Base-by-base conservation (phyloP, 2,113 vertebrate genomes). In the Lophius piscatorius region DNA sequence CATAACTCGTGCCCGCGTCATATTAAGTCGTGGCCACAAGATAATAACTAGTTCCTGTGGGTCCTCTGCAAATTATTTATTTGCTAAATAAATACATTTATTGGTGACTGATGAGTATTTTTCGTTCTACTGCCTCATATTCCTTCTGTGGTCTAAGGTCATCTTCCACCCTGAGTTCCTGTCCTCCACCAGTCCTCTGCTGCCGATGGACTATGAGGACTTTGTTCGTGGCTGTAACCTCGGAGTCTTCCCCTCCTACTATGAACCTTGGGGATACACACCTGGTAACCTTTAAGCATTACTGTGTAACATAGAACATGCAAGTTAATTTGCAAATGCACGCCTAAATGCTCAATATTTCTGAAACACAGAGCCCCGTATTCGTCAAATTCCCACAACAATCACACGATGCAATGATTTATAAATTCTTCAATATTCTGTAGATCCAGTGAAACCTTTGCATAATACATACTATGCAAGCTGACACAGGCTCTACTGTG, bases 261-360 rank as follows among this genome's bases (percentile, higher is more conserved):
- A 99, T 64, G 97, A 98, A 20, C 97, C 97, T 1, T 99, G 96
- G 96, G 97, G 97, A 40, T 98, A 99, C 80, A 99, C 97, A 51
- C 97, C 96, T 77, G 96, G 96, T 98, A 86, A 24, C 14, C 5
- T 38, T 33, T 35, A 4, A 46, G 34, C 12, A 0, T 46, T 2
- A 28, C 40, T 35, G 86, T 20, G 17, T 7, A 40, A 41, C 18
- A 33, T 2, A 9, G n/a, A 5, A 28, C 3, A 10, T 31, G 11
- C 29, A 3, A 31, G 9, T 3, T 10, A 31, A 31, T 10, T 31
- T 28, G 26, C 26, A 28, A n/a, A n/a, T n/a, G n/a, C n/a, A n/a
- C n/a, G n/a, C n/a, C n/a, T n/a, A n/a, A n/a, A n/a, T n/a, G n/a
- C n/a, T n/a, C n/a, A n/a, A n/a, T n/a, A n/a, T n/a, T n/a, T n/a